A percentile compares a stretch with the other conserved stretches of the same genome.
Conservation (phyloP, 2,888 invertebrate species). For the Nomada flava region DNA sequence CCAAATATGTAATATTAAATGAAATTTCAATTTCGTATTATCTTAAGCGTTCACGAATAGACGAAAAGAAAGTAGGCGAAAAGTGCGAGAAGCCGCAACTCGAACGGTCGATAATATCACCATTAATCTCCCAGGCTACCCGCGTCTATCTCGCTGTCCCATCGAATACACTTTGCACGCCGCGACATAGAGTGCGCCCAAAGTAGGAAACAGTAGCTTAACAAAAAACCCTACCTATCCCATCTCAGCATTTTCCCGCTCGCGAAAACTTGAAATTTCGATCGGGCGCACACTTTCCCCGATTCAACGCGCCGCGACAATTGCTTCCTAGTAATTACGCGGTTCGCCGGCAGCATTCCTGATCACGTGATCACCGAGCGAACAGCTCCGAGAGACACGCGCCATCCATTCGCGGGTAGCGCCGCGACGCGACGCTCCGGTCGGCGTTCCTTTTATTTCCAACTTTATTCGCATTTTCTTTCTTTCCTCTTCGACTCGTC, state of each 20-base stretch:
- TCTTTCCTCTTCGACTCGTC: background rate
- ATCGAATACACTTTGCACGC: too few relatives aligned
- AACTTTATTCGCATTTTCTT: background rate
- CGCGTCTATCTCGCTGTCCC: too few relatives aligned
- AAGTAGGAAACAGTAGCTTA: too few relatives aligned
- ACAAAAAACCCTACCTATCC: background rate
- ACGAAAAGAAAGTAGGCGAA: too few relatives aligned
- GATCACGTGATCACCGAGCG: background rate
- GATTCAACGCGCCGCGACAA: conserved; percentile 38
- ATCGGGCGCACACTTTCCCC: conserved; percentile 44
- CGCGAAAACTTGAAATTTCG: conserved; percentile 63
- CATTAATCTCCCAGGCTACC: too few relatives aligned
- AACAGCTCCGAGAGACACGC: conserved; percentile 11
- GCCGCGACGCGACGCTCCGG: background rate
- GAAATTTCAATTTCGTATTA: too few relatives aligned
- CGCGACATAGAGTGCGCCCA: too few relatives aligned
- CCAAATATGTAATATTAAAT: too few relatives aligned
- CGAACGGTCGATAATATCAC: too few relatives aligned
- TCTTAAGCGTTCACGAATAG: too few relatives aligned
- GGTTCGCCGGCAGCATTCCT: conserved; percentile 12
- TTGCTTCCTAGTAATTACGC: conserved; percentile 58
- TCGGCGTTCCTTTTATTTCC: background rate
- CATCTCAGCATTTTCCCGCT: background rate
- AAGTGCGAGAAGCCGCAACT: too few relatives aligned
- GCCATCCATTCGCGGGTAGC: background rate